Conservation (phyloP, 2,797 vertebrate genomes). For the Sternarchorhynchus goeldii region DNA sequence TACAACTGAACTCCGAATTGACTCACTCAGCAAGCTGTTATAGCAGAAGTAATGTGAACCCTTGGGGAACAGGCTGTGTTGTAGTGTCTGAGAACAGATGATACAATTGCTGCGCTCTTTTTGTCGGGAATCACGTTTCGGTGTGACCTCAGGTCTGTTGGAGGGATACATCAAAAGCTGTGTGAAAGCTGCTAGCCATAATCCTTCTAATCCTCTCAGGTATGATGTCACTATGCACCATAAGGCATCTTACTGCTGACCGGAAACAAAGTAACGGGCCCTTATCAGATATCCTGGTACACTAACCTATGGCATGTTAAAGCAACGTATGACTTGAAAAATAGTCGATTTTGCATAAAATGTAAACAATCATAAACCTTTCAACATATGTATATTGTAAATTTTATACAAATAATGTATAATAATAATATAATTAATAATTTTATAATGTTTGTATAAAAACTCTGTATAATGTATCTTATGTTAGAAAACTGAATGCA, state of each 20-base stretch:
- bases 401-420: too few relatives aligned
- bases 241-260: constrained; percentile 37
- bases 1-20: constrained; percentile 23
- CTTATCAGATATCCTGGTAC: constrained; percentile 24
- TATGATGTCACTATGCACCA: constrained; percentile 37
- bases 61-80: constrained; percentile 27
- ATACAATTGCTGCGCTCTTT: constrained; percentile 2
- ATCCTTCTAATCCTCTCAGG: constrained; percentile 54
- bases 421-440: too few relatives aligned
- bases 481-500: too few relatives aligned
- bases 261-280: constrained; percentile 32
- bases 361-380: too few relatives aligned
- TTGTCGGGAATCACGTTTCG: constrained; percentile 21
- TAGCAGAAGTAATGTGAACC: constrained; percentile 19
- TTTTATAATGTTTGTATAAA: too few relatives aligned
- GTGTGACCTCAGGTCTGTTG: constrained; percentile 21
- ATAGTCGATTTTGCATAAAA: too few relatives aligned
- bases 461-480: too few relatives aligned
- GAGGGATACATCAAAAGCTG: constrained; percentile 34
- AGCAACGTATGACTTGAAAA: too few relatives aligned
- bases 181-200: constrained; percentile 47
- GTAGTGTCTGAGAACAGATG: constrained; percentile 32
- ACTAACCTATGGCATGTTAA: too few relatives aligned
- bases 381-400: too few relatives aligned
- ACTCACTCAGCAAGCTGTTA: constrained; percentile 46